Conservation (phyloP, 2,797 vertebrate species). For the Botia almorhae region DNA sequence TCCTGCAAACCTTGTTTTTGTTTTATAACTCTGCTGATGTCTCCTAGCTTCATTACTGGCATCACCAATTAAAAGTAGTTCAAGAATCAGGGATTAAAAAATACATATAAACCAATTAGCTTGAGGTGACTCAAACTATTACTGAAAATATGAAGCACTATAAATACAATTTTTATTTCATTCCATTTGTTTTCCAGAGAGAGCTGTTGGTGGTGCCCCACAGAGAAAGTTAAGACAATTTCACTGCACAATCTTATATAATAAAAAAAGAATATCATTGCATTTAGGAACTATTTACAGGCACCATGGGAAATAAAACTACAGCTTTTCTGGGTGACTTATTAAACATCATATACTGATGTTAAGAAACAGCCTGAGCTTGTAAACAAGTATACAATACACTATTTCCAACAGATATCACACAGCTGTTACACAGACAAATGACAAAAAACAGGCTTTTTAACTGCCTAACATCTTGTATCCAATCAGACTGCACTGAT, state of each 20-base stretch:
- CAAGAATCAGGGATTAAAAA: constrained; percentile 2
- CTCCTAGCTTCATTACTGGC: background rate
- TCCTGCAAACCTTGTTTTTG: constrained; percentile 25
- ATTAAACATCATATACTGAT: too few species aligned
- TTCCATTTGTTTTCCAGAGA: background rate
- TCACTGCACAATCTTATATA: background rate
- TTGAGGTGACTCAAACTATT: constrained; percentile 1
- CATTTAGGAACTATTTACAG: constrained; percentile 19
- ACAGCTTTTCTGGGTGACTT: too few species aligned
- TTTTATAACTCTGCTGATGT: constrained; percentile 28
- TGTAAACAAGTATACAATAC: too few species aligned
- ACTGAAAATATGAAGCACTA: background rate
- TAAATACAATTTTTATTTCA: background rate
- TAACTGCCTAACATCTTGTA: constrained; percentile 7
- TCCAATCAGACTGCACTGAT: constrained; percentile 1
- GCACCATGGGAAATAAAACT: constrained; percentile 17
- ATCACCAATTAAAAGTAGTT: background rate
- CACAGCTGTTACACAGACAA: constrained; percentile 14
- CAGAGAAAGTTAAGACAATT: constrained; percentile 20
- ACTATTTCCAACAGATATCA: too few species aligned
- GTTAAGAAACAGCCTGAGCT: too few species aligned
- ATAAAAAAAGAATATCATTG: constrained; percentile 41
- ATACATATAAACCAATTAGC: constrained; percentile 38
- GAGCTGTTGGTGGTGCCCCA: background rate
- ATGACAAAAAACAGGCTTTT: background rate